Percentiles rank a stretch among this genome's conserved stretches.
These are phyloP conservation scores for Conus betulinus DNA, from an alignment of 1,140 invertebrate species.

Conservation along the genomic window DNA sequence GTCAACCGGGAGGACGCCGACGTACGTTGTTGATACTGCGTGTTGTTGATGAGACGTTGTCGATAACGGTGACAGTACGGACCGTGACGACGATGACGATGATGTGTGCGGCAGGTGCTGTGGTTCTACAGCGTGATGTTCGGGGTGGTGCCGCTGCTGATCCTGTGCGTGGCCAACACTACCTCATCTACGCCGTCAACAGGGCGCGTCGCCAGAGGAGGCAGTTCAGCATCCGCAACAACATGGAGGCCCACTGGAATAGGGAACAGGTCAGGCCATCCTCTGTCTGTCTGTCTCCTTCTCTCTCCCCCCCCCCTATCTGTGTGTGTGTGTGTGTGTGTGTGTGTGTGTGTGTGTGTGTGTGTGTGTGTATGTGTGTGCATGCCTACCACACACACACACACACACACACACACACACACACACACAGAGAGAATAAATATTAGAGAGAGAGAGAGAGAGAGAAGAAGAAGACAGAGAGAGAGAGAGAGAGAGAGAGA, in stretches of 20 bases:
- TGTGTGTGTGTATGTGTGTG: background rate
- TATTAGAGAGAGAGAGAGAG: no score
- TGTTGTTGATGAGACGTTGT: no score
- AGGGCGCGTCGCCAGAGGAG: conserved; percentile 52
- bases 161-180: conserved; percentile 58
- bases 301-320: background rate
- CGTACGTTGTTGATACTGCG: no score
- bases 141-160: conserved; percentile 56
- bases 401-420: no score
- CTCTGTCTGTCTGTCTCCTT: conserved; percentile 9
- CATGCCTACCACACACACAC: background rate
- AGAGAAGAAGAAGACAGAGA: no score
- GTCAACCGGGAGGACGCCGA: no score
- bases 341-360: background rate
- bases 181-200: conserved; percentile 61
- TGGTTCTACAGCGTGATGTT: conserved; percentile 64
- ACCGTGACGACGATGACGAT: background rate
- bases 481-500: no score
- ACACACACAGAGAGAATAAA: no score
- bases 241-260: conserved; percentile 57
- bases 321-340: conserved; percentile 6
- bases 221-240: conserved; percentile 56
- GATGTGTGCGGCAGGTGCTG: conserved; percentile 36
- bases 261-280: conserved; percentile 50
- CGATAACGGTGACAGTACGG: background rate